phyloP scores from a whole-genome alignment of 35 echinoderm and acorn worm genomes.

The Strongylocentrotus purpuratus region DNA sequence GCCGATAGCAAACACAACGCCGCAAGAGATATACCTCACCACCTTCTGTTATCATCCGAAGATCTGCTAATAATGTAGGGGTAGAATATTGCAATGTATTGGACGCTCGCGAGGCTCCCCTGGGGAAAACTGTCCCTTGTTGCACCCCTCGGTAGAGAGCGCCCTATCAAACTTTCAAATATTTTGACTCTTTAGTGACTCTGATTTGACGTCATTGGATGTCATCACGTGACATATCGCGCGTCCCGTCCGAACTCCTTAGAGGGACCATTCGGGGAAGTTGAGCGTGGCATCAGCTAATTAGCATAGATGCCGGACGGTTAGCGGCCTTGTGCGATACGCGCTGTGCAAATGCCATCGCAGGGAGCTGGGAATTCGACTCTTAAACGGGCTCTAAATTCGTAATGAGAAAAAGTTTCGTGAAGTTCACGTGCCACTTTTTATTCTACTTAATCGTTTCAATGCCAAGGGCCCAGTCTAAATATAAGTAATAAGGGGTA shows the following conservation, averaged over 20 bases:
- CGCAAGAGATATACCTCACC: background rate
- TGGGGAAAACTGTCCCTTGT: background rate
- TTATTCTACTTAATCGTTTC: background rate
- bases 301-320: background rate
- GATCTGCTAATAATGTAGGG: background rate
- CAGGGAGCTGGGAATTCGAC: background rate
- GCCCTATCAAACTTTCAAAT: background rate
- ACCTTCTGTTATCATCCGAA: background rate
- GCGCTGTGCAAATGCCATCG: background rate
- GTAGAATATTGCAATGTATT: background rate
- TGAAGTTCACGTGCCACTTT: background rate
- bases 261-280: background rate
- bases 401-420: background rate
- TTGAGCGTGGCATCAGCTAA: background rate
- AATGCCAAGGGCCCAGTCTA: background rate
- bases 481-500: background rate
- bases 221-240: background rate
- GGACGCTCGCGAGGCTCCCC: background rate
- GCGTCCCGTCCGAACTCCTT: background rate
- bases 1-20: background rate
- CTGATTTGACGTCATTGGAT: background rate
- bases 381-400: slow-evolving; percentile 11
- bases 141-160: background rate
- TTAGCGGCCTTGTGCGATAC: background rate
- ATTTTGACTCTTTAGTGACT: background rate